phyloP scores from a whole-genome alignment of 2,888 invertebrate species.

The Acanthoscelides obtectus region DNA sequence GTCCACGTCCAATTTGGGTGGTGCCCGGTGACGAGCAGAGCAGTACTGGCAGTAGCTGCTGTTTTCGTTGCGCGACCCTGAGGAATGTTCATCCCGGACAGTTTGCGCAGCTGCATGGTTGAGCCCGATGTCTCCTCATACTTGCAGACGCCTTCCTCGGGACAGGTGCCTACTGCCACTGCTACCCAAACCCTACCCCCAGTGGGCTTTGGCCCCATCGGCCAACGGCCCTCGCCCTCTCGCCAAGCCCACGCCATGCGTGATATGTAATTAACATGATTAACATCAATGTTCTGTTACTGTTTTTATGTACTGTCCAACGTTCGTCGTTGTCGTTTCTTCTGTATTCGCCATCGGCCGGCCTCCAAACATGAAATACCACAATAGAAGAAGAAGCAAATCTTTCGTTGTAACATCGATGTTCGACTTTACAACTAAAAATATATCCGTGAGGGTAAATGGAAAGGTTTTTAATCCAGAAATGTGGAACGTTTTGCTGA shows the following conservation, averaged over 20 bases:
- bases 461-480: no score
- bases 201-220: background rate
- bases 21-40: constrained; percentile 38
- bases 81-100: constrained; percentile 89
- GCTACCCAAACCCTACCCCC: constrained; percentile 39
- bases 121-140: constrained; percentile 92
- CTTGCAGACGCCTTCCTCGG: constrained; percentile 91
- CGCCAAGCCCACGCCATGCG: constrained; percentile 43
- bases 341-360: background rate
- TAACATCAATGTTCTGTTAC: constrained; percentile 47
- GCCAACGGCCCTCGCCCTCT: background rate
- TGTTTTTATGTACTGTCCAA: constrained; percentile 16
- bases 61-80: constrained; percentile 33
- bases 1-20: background rate
- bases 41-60: constrained; percentile 23
- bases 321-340: background rate
- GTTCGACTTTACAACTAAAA: no score
- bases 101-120: constrained; percentile 92
- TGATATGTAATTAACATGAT: constrained; percentile 53
- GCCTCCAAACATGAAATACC: background rate
- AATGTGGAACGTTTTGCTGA: no score
- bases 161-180: constrained; percentile 72
- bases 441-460: no score
- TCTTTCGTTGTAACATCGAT: no score
- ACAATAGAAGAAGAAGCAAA: no score